These are phyloP conservation scores for Meda fulgida DNA, from an alignment of 2,797 vertebrate species.

Conservation along the genomic window DNA sequence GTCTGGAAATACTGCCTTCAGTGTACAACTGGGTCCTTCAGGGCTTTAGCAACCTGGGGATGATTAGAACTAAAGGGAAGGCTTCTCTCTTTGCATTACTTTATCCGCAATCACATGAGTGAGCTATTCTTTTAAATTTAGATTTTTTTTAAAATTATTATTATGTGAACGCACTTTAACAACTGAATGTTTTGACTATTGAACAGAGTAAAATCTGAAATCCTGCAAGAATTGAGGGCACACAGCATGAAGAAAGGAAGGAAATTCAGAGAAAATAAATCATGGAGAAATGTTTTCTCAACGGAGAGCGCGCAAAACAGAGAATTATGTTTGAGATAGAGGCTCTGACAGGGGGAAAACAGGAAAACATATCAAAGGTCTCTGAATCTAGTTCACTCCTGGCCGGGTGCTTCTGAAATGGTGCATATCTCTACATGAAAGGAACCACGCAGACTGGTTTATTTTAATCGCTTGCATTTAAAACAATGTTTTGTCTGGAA, in stretches of 20 bases:
- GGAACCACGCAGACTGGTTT: neutral
- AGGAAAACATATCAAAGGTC: slow-evolving; percentile 41
- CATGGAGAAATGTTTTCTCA: neutral
- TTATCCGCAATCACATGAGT: neutral
- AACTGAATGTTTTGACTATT: neutral
- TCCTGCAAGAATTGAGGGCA: neutral
- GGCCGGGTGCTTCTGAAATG: slow-evolving; percentile 23
- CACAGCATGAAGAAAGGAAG: neutral
- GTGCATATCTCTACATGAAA: slow-evolving; percentile 28
- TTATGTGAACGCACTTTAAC: neutral
- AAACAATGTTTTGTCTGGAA: slow-evolving; percentile 36
- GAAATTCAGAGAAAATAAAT: slow-evolving; percentile 6
- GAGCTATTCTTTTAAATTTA: no score
- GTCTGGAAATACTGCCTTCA: slow-evolving; percentile 10
- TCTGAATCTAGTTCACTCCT: slow-evolving; percentile 36
- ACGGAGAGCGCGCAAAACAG: neutral
- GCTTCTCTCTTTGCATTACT: neutral
- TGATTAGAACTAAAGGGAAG: neutral
- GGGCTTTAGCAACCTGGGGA: neutral
- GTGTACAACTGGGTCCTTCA: neutral
- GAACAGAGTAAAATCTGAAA: neutral
- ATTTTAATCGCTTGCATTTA: slow-evolving; percentile 30
- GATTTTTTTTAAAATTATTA: no score
- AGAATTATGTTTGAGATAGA: slow-evolving; percentile 5
- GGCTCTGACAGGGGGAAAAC: slow-evolving; percentile 18